Evolutionary conservation across 2,113 vertebrate genomes (phyloP).

Genomic region (Eira barbara): DNA sequence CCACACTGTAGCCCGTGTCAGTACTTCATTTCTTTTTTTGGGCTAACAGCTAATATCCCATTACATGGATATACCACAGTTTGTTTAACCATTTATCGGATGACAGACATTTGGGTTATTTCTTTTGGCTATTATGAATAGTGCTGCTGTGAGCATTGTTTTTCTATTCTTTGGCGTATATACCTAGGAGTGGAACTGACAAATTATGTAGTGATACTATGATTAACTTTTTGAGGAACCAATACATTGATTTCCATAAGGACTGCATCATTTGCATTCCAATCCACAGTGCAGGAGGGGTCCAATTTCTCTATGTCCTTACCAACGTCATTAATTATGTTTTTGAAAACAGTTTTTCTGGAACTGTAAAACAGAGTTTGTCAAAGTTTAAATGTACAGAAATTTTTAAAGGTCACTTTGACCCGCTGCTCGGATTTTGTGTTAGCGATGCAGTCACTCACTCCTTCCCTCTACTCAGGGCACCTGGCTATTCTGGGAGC

Average conservation of each 20-base stretch:
- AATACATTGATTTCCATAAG: neutral
- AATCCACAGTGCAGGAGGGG: neutral
- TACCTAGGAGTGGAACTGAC: neutral
- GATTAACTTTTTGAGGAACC: neutral
- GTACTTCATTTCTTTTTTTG: neutral
- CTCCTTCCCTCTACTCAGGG: neutral
- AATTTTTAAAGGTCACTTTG: neutral
- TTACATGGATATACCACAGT: neutral
- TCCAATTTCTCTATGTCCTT: neutral
- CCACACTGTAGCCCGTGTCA: too few relatives aligned
- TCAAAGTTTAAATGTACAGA: neutral
- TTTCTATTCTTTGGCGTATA: neutral
- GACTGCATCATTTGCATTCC: neutral
- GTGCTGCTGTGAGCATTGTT: neutral
- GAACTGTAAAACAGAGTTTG: neutral
- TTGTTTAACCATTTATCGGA: neutral
- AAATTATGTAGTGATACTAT: neutral
- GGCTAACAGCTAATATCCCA: neutral
- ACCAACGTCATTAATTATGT: neutral
- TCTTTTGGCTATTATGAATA: neutral
- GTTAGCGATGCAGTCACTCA: neutral
- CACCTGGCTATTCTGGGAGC: neutral
- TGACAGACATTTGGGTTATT: neutral
- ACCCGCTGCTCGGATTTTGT: neutral
- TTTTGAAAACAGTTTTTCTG: neutral